Percentiles rank a stretch among this genome's conserved stretches.
These are phyloP conservation scores for Corythornis cristatus DNA, from an alignment of 2,113 vertebrate genomes.

Conservation along the genomic window DNA sequence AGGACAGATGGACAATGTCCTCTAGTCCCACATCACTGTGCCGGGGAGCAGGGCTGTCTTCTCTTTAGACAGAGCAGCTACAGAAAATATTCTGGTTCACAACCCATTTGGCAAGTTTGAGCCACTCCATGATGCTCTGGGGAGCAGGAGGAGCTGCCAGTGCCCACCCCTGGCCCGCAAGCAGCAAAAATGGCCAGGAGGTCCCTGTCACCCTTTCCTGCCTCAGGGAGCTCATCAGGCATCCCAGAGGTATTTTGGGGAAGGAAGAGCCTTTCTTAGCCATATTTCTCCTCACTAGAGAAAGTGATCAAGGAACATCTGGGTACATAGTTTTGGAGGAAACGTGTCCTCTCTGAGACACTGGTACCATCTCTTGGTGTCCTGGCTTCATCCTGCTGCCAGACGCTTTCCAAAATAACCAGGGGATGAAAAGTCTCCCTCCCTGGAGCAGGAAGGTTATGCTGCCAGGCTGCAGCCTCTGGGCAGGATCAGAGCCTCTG, in stretches of 20 bases:
- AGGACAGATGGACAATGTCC: background rate
- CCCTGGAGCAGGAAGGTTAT: background rate
- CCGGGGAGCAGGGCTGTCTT: background rate
- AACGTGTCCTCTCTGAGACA: background rate
- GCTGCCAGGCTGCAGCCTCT: background rate
- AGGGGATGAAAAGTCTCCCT: background rate
- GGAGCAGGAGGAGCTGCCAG: background rate
- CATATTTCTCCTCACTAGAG: background rate
- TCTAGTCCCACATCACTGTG: background rate
- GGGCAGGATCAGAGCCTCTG: no score
- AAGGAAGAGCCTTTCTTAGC: background rate
- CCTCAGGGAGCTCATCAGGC: background rate
- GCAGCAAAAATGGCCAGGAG: background rate
- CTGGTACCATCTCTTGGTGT: background rate
- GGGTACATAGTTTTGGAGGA: background rate
- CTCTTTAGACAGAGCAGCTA: background rate
- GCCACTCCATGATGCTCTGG: background rate
- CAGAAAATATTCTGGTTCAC: background rate
- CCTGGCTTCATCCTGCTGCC: background rate
- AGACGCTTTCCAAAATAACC: background rate
- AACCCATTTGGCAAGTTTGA: background rate
- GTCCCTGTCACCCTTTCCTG: background rate
- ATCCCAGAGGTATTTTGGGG: background rate
- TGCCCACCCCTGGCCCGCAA: fast-evolving
- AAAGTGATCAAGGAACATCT: background rate